Percentiles rank a stretch among this genome's conserved stretches.
Conservation (phyloP, 2,888 invertebrate genomes). For the Frankliniella fusca region DNA sequence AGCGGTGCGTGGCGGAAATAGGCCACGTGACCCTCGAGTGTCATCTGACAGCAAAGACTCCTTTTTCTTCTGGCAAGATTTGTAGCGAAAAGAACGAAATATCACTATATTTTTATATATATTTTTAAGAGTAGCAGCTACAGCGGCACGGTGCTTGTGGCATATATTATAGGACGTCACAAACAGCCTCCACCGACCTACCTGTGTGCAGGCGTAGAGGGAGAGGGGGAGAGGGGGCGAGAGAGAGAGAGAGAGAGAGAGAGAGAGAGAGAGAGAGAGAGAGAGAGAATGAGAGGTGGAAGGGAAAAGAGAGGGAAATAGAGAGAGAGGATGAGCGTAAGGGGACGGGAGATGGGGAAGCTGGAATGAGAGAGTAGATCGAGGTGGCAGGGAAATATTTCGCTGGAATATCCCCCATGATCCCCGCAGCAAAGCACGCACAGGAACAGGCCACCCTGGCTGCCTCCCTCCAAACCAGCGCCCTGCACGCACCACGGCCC, state of each 20-base stretch:
- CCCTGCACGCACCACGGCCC: not conserved
- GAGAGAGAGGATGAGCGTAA: not conserved
- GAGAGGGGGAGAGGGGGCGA: not conserved
- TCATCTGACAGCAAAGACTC: too few relatives aligned
- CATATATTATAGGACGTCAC: constrained; percentile 25
- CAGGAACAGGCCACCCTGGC: not conserved
- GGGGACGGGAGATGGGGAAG: not conserved
- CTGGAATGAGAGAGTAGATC: not conserved
- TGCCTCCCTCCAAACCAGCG: not conserved
- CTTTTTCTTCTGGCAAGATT: too few relatives aligned
- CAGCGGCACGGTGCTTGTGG: not conserved
- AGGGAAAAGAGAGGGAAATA: not conserved
- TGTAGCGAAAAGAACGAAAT: too few relatives aligned
- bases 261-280: not conserved
- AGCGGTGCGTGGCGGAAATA: too few relatives aligned
- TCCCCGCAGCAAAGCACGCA: not conserved
- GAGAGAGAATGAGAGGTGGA: not conserved
- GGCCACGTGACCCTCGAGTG: too few relatives aligned
- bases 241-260: not conserved
- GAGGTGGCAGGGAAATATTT: constrained; percentile 22
- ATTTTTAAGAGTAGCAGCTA: too few relatives aligned
- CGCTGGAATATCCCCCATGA: constrained; percentile 1
- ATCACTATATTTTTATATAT: too few relatives aligned
- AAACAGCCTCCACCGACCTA: constrained; percentile 5
- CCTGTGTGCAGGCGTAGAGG: not conserved